Evolutionary conservation across 1,140 invertebrate species (phyloP).

Genomic region (Drosophila auraria): DNA sequence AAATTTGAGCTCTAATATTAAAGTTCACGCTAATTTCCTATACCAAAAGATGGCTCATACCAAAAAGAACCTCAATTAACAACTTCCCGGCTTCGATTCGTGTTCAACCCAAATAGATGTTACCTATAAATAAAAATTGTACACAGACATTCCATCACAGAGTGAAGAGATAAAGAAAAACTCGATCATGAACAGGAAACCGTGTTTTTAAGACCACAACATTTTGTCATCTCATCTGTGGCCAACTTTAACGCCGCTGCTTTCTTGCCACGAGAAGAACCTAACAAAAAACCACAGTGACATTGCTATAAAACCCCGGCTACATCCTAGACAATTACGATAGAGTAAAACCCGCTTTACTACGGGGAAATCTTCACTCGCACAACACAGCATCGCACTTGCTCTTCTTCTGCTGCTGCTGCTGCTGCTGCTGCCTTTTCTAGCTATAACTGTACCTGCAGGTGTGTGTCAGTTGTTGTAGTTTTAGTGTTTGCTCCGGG

Average conservation of each 20-base stretch:
- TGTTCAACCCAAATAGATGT: slow-evolving; percentile 18
- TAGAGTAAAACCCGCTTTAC: slow-evolving; percentile 51
- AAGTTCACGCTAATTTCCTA: background rate
- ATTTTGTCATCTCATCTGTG: slow-evolving; percentile 44
- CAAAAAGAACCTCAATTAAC: slow-evolving; percentile 10
- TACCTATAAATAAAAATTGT: slow-evolving; percentile 22
- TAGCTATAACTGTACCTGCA: slow-evolving; percentile 46
- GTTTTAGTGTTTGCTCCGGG: slow-evolving; percentile 63
- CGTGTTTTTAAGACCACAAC: slow-evolving; percentile 39
- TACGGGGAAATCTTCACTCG: slow-evolving; percentile 70
- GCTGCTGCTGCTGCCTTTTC: slow-evolving; percentile 10
- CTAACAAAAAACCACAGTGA: slow-evolving; percentile 35
- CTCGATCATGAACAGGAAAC: slow-evolving; percentile 44
- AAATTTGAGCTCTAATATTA: background rate
- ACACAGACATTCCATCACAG: slow-evolving; percentile 21
- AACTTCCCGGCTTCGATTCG: background rate
- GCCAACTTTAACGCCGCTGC: slow-evolving; percentile 27
- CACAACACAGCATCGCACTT: slow-evolving; percentile 57
- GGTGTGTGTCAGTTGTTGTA: slow-evolving; percentile 55
- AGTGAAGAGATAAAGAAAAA: background rate
- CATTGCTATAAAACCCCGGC: slow-evolving; percentile 39
- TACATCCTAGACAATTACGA: slow-evolving; percentile 52
- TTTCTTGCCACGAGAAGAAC: slow-evolving; percentile 12
- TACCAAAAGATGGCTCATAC: no score
- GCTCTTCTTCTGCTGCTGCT: slow-evolving; percentile 13